Evolutionary conservation across 92 coral and sea anemone species (phyloP).

Genomic region (Palythoa grandis): DNA sequence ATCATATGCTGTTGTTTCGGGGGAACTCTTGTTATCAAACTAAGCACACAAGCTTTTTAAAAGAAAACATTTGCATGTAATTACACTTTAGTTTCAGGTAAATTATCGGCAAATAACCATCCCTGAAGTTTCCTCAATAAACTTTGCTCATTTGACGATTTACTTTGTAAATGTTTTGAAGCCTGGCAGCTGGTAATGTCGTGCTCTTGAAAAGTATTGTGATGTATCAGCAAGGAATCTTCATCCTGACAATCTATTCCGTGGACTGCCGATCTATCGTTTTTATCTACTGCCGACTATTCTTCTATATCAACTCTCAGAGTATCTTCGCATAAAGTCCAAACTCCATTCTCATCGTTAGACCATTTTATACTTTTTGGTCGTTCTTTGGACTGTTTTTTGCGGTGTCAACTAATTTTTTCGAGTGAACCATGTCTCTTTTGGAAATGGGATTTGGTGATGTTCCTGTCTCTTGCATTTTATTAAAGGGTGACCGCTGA

Average conservation of each 20-base stretch:
- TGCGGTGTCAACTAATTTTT: background rate
- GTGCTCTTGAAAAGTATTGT: background rate
- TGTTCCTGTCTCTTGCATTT: background rate
- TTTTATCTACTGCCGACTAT: background rate
- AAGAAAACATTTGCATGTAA: background rate
- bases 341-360: conserved; percentile 37
- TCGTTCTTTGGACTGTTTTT: background rate
- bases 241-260: background rate
- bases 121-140: conserved; percentile 3
- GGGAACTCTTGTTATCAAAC: no score
- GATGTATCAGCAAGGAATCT: background rate
- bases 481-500: background rate
- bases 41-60: no score
- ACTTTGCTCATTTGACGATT: background rate
- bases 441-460: background rate
- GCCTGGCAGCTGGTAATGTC: background rate
- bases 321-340: conserved; percentile 29
- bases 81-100: conserved; percentile 31
- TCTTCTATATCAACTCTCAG: conserved; percentile 7
- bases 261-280: background rate
- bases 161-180: background rate
- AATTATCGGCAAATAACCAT: conserved; percentile 2
- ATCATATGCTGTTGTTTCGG: no score
- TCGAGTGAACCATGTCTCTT: background rate
- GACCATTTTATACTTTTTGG: conserved; percentile 26